These are phyloP conservation scores for Ectemnius continuus DNA, from an alignment of 2,888 invertebrate species.

Conservation along the genomic window DNA sequence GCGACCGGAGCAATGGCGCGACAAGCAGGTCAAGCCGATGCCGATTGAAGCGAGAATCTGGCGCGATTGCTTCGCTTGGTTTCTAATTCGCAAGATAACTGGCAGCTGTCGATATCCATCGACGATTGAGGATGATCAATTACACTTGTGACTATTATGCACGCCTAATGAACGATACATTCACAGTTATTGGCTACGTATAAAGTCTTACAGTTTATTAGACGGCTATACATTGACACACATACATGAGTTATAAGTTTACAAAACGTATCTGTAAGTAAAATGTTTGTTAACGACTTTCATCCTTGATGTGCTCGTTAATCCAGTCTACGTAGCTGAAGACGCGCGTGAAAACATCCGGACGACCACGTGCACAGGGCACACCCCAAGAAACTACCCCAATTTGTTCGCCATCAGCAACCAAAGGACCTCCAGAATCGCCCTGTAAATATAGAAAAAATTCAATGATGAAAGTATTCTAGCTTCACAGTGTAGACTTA, in stretches of 20 bases:
- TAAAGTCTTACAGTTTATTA: neutral
- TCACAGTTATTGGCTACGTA: no score
- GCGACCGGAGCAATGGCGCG: no score
- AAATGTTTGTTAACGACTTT: slow-evolving; percentile 21
- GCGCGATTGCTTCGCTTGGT: neutral
- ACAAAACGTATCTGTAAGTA: neutral
- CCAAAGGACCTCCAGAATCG: slow-evolving; percentile 76
- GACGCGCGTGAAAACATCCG: slow-evolving; percentile 78
- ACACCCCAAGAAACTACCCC: slow-evolving; percentile 79
- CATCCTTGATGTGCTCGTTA: slow-evolving; percentile 54
- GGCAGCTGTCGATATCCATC: slow-evolving; percentile 52
- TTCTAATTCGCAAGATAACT: slow-evolving; percentile 48
- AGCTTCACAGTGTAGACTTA: neutral
- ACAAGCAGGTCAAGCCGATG: no score
- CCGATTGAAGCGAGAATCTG: neutral
- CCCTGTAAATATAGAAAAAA: slow-evolving; percentile 60
- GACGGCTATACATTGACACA: neutral
- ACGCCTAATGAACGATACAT: slow-evolving; percentile 19
- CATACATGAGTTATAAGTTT: neutral
- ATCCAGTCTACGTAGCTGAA: slow-evolving; percentile 77
- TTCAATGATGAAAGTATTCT: neutral
- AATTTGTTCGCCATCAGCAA: slow-evolving; percentile 71
- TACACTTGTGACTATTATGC: slow-evolving; percentile 50
- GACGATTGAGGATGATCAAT: slow-evolving; percentile 51
- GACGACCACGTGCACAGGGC: slow-evolving; percentile 77